These are phyloP conservation scores for Elmis aenea DNA, from an alignment of 2,888 invertebrate species.

Conservation along the genomic window DNA sequence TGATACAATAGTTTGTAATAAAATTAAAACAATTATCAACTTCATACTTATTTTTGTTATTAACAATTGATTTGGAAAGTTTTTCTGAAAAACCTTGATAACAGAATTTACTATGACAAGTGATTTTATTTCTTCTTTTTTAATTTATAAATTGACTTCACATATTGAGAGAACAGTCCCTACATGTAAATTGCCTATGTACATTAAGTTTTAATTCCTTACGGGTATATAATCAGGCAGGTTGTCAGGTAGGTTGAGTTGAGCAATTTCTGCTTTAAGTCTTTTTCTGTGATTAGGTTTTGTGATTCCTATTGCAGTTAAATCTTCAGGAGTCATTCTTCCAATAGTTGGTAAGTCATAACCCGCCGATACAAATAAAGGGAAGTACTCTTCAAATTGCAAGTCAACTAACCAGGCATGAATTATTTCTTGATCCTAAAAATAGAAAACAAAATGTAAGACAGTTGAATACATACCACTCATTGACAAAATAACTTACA, in stretches of 20 bases:
- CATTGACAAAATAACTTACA: slow-evolving; percentile 46
- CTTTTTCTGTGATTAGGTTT: slow-evolving; percentile 96
- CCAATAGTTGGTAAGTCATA: slow-evolving; percentile 97
- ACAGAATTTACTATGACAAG: no score
- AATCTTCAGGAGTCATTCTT: slow-evolving; percentile 97
- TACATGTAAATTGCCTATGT: no score
- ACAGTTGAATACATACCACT: slow-evolving; percentile 2
- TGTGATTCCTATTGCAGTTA: slow-evolving; percentile 85
- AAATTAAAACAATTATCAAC: no score
- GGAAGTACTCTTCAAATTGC: slow-evolving; percentile 91
- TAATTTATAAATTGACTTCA: no score
- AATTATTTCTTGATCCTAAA: slow-evolving; percentile 86
- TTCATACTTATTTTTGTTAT: no score
- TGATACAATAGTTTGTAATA: no score
- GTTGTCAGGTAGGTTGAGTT: slow-evolving; percentile 89
- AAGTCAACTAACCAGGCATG: slow-evolving; percentile 92
- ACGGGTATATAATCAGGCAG: slow-evolving; percentile 92
- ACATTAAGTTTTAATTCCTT: no score
- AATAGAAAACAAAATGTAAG: slow-evolving; percentile 11
- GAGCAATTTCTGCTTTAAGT: slow-evolving; percentile 93
- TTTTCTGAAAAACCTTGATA: no score
- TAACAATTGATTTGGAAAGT: no score
- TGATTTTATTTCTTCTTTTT: no score
- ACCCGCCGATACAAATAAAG: slow-evolving; percentile 88
- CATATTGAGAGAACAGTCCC: no score